Conservation (phyloP, 2,888 invertebrate species). For the Pollenia griseotomentosa region DNA sequence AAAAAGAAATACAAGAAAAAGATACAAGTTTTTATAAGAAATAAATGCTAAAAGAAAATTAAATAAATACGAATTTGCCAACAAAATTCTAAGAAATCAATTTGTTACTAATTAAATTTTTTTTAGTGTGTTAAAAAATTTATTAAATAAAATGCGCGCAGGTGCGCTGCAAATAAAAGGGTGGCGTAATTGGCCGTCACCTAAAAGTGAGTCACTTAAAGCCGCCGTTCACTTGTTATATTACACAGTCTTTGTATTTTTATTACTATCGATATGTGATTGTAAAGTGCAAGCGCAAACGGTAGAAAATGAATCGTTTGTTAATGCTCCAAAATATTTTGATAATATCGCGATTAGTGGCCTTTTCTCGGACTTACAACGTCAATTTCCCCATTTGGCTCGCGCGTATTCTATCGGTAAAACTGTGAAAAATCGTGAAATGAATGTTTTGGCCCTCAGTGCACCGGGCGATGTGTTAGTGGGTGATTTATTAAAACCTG, state of each 20-base stretch:
- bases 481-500: constrained; percentile 88
- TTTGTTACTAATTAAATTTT: not conserved
- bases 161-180: constrained; percentile 47
- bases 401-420: constrained; percentile 92
- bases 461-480: constrained; percentile 62
- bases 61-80: not conserved
- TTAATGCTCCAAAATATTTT: constrained; percentile 85
- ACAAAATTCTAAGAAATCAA: constrained; percentile 12
- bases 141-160: constrained; percentile 60
- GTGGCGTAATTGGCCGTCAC: not conserved
- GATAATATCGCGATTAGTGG: constrained; percentile 89
- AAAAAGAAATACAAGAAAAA: constrained; percentile 22
- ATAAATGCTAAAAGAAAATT: constrained; percentile 33
- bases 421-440: constrained; percentile 90
- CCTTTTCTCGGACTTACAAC: constrained; percentile 87
- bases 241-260: not conserved
- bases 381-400: constrained; percentile 88
- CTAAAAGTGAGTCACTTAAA: constrained; percentile 53
- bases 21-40: constrained; percentile 12
- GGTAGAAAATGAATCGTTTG: constrained; percentile 77
- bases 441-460: constrained; percentile 88
- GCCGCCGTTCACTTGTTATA: not conserved
- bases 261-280: constrained; percentile 18
- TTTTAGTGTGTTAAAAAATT: constrained; percentile 24
- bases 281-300: constrained; percentile 23